These are phyloP conservation scores for Tricholauxania praeusta DNA, from an alignment of 2,888 invertebrate species.

Conservation along the genomic window DNA sequence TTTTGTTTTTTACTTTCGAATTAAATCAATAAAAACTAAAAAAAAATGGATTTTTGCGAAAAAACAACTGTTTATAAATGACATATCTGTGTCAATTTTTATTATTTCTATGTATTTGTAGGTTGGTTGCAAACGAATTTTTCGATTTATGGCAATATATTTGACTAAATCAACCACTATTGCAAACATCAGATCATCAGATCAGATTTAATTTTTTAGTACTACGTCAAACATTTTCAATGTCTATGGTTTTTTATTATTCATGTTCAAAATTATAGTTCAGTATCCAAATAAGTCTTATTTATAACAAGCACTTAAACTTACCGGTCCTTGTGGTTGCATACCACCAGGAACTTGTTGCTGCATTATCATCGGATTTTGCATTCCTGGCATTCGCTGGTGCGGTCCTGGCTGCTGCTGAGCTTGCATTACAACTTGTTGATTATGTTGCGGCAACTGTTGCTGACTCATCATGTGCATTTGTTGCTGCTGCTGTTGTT, in stretches of 20 bases:
- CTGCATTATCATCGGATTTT: slow-evolving; percentile 64
- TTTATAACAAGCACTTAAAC: slow-evolving; percentile 42
- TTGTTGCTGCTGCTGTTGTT: slow-evolving; percentile 70
- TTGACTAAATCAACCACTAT: too few species aligned
- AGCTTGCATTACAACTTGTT: slow-evolving; percentile 70
- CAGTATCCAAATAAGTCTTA: not conserved
- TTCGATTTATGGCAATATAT: too few species aligned
- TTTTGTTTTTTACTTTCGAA: too few species aligned
- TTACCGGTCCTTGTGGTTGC: slow-evolving; percentile 65
- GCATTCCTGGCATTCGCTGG: slow-evolving; percentile 66
- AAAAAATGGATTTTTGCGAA: too few species aligned
- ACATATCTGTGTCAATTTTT: too few species aligned
- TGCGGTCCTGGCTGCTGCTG: slow-evolving; percentile 63
- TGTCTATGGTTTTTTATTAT: not conserved
- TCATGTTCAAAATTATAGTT: not conserved
- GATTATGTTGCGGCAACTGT: slow-evolving; percentile 57
- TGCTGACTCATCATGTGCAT: slow-evolving; percentile 67
- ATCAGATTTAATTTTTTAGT: too few species aligned
- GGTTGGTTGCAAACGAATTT: too few species aligned
- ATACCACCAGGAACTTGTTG: slow-evolving; percentile 55
- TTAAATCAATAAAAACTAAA: too few species aligned
- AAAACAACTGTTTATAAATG: too few species aligned
- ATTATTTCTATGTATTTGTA: too few species aligned
- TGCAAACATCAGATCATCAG: too few species aligned
- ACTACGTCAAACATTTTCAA: too few species aligned